These are phyloP conservation scores for Turdus rufiventris DNA, from an alignment of 2,113 vertebrate genomes.

Conservation along the genomic window DNA sequence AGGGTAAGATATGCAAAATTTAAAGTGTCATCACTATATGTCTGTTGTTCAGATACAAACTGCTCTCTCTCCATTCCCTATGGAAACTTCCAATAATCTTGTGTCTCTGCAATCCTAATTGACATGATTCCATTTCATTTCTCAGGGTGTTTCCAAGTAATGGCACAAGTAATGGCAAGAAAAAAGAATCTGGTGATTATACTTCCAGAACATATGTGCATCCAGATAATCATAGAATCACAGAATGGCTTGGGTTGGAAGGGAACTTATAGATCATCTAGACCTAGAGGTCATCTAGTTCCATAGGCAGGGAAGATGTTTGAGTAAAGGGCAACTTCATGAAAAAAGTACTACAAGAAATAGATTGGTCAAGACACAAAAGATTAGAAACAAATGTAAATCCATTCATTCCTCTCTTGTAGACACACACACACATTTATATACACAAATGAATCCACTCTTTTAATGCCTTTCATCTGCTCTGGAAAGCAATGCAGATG, in stretches of 20 bases:
- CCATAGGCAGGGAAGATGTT: background rate
- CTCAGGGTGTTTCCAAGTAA: background rate
- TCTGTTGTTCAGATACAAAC: background rate
- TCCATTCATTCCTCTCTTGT: background rate
- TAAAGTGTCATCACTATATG: background rate
- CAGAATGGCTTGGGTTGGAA: background rate
- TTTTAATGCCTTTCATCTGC: background rate
- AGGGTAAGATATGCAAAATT: background rate
- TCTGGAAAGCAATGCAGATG: background rate
- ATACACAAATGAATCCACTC: fast-evolving
- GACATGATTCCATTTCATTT: background rate
- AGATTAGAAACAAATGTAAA: background rate
- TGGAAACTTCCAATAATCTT: background rate
- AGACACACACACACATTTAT: fast-evolving
- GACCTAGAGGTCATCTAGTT: background rate
- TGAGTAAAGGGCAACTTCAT: background rate
- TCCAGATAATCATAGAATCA: background rate
- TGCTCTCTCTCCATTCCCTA: background rate
- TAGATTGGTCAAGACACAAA: background rate
- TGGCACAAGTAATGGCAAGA: background rate
- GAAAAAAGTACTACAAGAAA: background rate
- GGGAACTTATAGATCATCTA: background rate
- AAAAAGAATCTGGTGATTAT: background rate
- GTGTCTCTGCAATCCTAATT: background rate
- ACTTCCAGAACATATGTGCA: background rate